Conservation (phyloP, 2,797 vertebrate genomes). For the Threskiornis aethiopicus region DNA sequence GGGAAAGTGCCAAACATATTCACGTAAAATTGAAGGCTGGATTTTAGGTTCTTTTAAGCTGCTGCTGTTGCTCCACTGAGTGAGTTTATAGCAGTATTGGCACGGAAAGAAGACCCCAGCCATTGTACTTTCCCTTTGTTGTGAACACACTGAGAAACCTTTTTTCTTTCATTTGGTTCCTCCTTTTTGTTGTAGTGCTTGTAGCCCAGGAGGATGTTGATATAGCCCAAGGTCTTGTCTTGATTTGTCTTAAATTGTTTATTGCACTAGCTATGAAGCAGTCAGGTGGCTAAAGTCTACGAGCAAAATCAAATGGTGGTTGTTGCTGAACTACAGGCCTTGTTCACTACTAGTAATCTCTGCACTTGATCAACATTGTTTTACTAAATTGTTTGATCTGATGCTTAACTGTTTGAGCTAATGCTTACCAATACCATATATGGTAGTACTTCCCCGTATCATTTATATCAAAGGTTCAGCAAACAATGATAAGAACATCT, state of each 20-base stretch:
- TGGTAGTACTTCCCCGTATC: neutral
- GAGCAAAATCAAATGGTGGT: neutral
- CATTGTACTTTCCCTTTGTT: neutral
- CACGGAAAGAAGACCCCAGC: neutral
- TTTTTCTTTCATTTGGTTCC: neutral
- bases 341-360: neutral
- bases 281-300: neutral
- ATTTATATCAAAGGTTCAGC: neutral
- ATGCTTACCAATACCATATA: neutral
- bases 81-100: neutral
- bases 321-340: neutral
- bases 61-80: neutral
- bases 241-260: neutral
- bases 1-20: neutral
- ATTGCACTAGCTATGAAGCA: neutral
- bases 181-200: neutral
- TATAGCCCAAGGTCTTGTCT: neutral
- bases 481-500: neutral
- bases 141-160: neutral
- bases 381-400: neutral
- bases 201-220: neutral
- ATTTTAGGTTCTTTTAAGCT: neutral
- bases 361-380: neutral
- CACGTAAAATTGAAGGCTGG: neutral
- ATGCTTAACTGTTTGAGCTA: neutral